Evolutionary conservation across 2,888 invertebrate genomes (phyloP).

Genomic region (Spicauda simplicius): DNA sequence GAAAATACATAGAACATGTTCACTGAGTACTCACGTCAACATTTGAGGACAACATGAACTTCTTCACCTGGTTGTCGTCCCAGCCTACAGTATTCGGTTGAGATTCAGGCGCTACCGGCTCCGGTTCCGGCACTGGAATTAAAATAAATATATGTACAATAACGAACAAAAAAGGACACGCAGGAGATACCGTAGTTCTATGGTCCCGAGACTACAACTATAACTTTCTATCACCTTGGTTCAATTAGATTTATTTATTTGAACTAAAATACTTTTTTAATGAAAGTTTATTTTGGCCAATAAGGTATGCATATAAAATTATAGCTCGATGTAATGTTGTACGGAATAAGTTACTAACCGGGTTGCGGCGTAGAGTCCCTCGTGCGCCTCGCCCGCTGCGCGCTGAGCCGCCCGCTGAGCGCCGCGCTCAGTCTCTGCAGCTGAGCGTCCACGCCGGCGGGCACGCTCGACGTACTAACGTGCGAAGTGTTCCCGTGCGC

Average conservation of each 20-base stretch:
- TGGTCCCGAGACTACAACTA: no score
- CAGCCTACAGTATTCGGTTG: constrained; percentile 90
- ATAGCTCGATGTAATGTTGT: no score
- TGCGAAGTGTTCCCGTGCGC: background rate
- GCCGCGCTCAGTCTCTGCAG: constrained; percentile 79
- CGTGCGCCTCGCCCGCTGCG: constrained; percentile 58
- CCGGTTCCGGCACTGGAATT: constrained; percentile 55
- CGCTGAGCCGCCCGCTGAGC: constrained; percentile 65
- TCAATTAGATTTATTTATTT: no score
- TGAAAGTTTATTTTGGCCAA: no score
- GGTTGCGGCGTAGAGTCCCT: constrained; percentile 53
- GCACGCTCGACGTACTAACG: constrained; percentile 45
- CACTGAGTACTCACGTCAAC: constrained; percentile 69
- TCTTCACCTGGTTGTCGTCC: constrained; percentile 84
- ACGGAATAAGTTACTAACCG: constrained; percentile 19
- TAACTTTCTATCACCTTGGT: no score
- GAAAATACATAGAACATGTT: no score
- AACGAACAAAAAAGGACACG: no score
- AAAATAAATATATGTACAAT: background rate
- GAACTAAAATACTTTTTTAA: no score
- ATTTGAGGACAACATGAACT: constrained; percentile 79
- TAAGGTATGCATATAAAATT: no score
- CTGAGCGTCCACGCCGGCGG: constrained; percentile 70
- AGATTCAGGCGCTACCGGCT: constrained; percentile 66
- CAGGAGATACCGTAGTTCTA: no score